Evolutionary conservation across 2,888 invertebrate genomes (phyloP), one percentile per base, ranked within the genome.

Genomic region (Danaus chrysippus): DNA sequence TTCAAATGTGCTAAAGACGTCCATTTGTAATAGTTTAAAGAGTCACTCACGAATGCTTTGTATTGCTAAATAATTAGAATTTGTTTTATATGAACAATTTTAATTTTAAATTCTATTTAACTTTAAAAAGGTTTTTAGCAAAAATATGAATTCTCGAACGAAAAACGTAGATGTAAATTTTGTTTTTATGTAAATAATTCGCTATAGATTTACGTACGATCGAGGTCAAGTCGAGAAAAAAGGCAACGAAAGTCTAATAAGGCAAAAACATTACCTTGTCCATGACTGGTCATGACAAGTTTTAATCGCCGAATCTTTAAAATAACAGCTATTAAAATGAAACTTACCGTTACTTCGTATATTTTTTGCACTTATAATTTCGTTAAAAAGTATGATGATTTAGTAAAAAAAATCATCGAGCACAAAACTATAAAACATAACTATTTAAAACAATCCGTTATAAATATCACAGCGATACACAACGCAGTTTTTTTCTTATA

Each of bases 161-260:
- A 8, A 34, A 34, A 34, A 34, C 1, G 6, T 1, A 34, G 6
- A 34, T 34, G 23, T 34, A 23, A 23, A 34, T 34, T 34, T 34
- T 34, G n/a, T 34, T 3, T 34, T 34, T 5, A 34, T 34, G 23
- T 34, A 34, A 34, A 34, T 34, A 49, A 17, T 52, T 41, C 58
- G 60, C 58, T 55, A 15, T 54, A 66, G 64, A 64, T 64, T 66
- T 53, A 61, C 60, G 57, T 54, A 19, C 42, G 42, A 66, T 73
- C 74, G 84, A 83, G 83, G 84, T 81, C 84, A 81, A 65, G 63
- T 66, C 60, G 68, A 58, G 64, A 65, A 68, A 74, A 78, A 71
- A 77, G 75, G 81, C 82, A 82, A 82, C 73, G 74, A 70, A 73
- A 73, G 71, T 73, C 77, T 71, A 78, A 75, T 75, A 81, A 74